phyloP scores from a whole-genome alignment of 2,797 vertebrate species.

The Coregonus suidteri region DNA sequence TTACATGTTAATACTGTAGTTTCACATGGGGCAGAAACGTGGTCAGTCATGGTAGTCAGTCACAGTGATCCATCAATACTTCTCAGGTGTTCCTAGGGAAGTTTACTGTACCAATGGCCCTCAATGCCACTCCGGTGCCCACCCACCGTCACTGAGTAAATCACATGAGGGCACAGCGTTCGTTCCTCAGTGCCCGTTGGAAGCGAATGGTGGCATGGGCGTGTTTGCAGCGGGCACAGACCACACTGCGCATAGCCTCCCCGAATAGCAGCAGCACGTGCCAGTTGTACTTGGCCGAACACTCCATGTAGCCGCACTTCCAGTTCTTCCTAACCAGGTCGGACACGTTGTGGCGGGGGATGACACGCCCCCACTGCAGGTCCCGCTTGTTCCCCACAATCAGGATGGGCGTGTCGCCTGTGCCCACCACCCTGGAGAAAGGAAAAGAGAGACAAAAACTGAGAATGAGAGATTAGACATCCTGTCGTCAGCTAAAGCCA shows the following conservation, averaged over 20 bases:
- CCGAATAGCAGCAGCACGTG: constrained; percentile 88
- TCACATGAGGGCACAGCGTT: constrained; percentile 88
- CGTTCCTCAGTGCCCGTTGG: constrained; percentile 85
- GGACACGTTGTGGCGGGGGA: constrained; percentile 88
- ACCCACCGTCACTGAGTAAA: background rate
- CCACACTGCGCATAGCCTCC: constrained; percentile 85
- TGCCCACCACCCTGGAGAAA: constrained; percentile 51
- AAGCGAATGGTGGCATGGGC: constrained; percentile 87
- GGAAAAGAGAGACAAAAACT: background rate
- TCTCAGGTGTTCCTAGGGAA: background rate
- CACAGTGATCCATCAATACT: background rate
- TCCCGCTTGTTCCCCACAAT: constrained; percentile 90
- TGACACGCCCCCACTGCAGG: constrained; percentile 85
- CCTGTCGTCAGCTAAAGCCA: too few relatives aligned
- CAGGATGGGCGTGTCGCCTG: constrained; percentile 85
- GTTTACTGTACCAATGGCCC: background rate
- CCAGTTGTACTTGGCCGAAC: constrained; percentile 92
- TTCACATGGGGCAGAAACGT: background rate
- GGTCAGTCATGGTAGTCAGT: background rate
- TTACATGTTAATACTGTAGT: background rate
- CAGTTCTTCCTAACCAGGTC: constrained; percentile 89
- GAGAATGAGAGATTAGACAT: background rate
- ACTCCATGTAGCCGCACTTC: constrained; percentile 91
- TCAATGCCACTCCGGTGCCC: background rate
- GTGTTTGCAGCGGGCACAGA: constrained; percentile 86